A percentile compares a stretch with the other conserved stretches of the same genome.
Conservation (phyloP, 2,888 invertebrate genomes). For the Trichogramma dendrolimi region DNA sequence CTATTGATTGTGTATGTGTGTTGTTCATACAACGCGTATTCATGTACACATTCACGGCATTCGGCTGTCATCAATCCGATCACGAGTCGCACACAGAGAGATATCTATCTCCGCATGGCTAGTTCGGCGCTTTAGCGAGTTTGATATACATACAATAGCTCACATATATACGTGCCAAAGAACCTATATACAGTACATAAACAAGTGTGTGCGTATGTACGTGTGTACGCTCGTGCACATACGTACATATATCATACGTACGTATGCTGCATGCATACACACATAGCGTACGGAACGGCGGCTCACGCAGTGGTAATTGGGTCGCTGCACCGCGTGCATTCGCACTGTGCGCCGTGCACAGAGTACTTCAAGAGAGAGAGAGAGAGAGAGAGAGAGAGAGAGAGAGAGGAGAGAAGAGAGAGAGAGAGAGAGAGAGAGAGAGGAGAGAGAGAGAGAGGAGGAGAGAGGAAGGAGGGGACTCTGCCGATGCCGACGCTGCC, state of each 20-base stretch:
- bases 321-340: conserved; percentile 3
- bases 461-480: no score
- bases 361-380: background rate
- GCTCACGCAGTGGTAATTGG: conserved; percentile 11
- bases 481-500: no score
- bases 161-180: background rate
- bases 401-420: no score
- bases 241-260: background rate
- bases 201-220: background rate
- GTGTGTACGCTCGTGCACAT: background rate
- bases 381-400: no score
- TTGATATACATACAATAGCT: background rate
- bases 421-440: no score
- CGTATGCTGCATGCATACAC: no score
- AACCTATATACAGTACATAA: background rate
- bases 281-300: conserved; percentile 4
- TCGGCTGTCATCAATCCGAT: conserved; percentile 17
- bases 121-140: background rate
- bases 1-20: conserved; percentile 11
- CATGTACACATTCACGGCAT: background rate
- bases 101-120: background rate
- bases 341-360: background rate
- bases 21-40: no score
- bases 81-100: background rate
- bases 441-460: no score